phyloP scores from a whole-genome alignment of 1,140 invertebrate genomes.

The Reticulitermes speratus region DNA sequence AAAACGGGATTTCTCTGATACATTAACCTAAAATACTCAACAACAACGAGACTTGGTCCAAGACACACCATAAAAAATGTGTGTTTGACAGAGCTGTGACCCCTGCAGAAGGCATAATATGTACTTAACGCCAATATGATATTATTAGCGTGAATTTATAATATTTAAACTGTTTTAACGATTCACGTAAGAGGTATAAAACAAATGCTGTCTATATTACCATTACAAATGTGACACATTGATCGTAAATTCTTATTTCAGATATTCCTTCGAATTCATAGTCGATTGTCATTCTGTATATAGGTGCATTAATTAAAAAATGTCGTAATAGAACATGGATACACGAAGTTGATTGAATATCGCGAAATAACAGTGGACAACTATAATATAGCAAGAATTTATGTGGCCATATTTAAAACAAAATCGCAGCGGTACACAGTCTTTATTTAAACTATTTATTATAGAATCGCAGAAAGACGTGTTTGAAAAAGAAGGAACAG shows the following conservation, averaged over 20 bases:
- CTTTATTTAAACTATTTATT: slow-evolving; percentile 16
- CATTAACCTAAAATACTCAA: neutral
- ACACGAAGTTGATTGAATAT: neutral
- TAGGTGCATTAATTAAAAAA: neutral
- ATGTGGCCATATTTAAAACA: slow-evolving; percentile 11
- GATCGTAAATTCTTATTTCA: neutral
- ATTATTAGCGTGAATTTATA: no score
- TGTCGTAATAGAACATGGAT: neutral
- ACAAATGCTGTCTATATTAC: neutral
- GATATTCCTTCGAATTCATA: neutral
- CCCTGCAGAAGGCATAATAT: no score
- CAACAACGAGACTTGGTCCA: neutral
- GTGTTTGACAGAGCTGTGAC: no score
- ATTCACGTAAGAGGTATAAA: neutral
- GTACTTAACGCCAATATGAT: no score
- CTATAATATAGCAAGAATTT: neutral
- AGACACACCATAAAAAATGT: neutral
- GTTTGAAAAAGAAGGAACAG: neutral
- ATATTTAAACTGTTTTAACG: no score
- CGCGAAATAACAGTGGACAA: neutral
- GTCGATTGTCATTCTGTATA: neutral
- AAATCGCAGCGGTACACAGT: neutral
- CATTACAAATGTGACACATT: neutral
- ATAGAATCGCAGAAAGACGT: neutral
- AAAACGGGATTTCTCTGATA: neutral